These are phyloP conservation scores for Platysternon megacephalum DNA, from an alignment of 2,113 vertebrate genomes.

Conservation along the genomic window DNA sequence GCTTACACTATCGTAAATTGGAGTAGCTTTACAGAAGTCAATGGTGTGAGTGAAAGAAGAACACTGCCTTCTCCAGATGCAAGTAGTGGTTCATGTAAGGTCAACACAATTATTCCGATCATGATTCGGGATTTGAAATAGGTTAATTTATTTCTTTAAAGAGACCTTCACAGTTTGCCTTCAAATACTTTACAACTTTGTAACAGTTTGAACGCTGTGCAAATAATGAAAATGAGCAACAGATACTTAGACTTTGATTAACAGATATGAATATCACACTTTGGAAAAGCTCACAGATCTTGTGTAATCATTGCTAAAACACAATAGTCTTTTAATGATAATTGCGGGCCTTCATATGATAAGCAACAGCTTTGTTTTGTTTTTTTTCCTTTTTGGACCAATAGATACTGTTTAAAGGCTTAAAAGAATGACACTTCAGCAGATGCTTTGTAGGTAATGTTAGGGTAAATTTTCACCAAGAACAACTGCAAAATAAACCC, in stretches of 20 bases:
- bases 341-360: conserved; percentile 64
- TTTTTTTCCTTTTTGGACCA: conserved; percentile 24
- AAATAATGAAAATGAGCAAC: background rate
- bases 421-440: conserved; percentile 28
- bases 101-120: background rate
- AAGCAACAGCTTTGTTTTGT: conserved; percentile 15
- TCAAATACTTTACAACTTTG: background rate
- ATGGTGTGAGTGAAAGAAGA: background rate
- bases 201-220: background rate
- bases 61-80: background rate
- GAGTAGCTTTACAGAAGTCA: background rate
- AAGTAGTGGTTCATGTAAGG: background rate
- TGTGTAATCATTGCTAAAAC: conserved; percentile 42
- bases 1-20: no score
- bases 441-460: conserved; percentile 65
- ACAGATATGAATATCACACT: background rate
- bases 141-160: background rate
- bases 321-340: conserved; percentile 75
- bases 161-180: background rate
- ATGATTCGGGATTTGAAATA: background rate
- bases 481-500: background rate
- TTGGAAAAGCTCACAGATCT: conserved; percentile 34
- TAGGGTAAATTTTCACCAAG: conserved; percentile 24
- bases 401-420: conserved; percentile 61
- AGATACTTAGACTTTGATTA: background rate